Conservation (phyloP, 2,888 invertebrate species). For the Tridacna crocea region DNA sequence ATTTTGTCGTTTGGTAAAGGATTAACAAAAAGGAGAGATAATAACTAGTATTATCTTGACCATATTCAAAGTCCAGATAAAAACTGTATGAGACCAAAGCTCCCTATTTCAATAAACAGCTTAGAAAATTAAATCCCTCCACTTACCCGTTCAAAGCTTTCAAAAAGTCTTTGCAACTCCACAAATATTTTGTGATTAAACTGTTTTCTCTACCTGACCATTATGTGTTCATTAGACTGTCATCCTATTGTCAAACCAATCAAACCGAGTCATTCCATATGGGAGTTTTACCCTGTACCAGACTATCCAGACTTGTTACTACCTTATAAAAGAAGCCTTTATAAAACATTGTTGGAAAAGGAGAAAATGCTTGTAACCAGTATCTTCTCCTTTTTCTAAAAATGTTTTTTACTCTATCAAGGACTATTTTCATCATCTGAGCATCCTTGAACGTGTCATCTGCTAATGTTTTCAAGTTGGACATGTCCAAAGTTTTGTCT, state of each 20-base stretch:
- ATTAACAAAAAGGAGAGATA: not conserved
- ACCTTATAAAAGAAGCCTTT: not conserved
- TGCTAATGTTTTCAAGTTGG: too few relatives aligned
- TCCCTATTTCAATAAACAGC: not conserved
- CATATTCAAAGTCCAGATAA: not conserved
- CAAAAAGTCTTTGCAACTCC: not conserved
- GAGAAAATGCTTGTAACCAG: not conserved
- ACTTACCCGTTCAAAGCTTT: not conserved
- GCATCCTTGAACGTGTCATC: too few relatives aligned
- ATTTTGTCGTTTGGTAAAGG: not conserved
- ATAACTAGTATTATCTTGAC: not conserved
- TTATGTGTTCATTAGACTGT: not conserved
- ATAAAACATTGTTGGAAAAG: not conserved
- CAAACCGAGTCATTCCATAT: not conserved
- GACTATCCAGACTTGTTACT: not conserved
- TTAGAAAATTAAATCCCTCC: not conserved
- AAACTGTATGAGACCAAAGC: not conserved
- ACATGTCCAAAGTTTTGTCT: too few relatives aligned
- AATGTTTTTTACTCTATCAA: too few relatives aligned
- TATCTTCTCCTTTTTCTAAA: conserved; percentile 3
- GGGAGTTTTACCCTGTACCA: not conserved
- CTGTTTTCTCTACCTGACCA: not conserved
- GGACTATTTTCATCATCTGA: too few relatives aligned
- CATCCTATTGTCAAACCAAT: not conserved
- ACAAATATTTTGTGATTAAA: not conserved